Percentiles rank a stretch among this genome's conserved stretches.
Conservation (phyloP, 2,888 invertebrate species). For the Automeris io region DNA sequence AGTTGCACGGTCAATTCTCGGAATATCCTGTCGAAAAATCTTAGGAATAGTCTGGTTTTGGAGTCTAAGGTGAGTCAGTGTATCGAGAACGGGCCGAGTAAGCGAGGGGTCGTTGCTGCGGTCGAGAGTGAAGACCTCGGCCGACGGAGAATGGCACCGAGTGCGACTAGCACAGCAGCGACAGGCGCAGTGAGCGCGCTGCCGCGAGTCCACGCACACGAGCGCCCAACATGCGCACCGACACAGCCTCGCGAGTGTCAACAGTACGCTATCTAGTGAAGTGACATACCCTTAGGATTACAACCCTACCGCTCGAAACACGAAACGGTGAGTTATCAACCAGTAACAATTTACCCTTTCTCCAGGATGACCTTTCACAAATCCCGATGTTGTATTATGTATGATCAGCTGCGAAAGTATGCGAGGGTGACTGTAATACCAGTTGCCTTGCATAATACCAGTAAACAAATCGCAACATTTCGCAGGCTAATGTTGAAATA, state of each 20-base stretch:
- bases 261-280: conserved; percentile 44
- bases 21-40: conserved; percentile 5
- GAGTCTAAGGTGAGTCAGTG: conserved; percentile 17
- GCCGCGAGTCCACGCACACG: conserved; percentile 47
- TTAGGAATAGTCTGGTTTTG: conserved; percentile 14
- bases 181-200: conserved; percentile 50
- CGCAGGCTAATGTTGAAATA: background rate
- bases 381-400: conserved; percentile 30
- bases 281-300: conserved; percentile 57
- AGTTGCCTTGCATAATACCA: conserved; percentile 23
- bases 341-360: background rate
- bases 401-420: conserved; percentile 64
- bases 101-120: background rate
- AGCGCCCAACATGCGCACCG: conserved; percentile 51
- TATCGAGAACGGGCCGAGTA: conserved; percentile 6
- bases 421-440: conserved; percentile 25
- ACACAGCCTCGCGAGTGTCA: conserved; percentile 53
- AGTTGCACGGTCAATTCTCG: background rate
- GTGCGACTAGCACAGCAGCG: background rate
- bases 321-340: conserved; percentile 30
- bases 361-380: conserved; percentile 29
- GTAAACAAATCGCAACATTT: background rate
- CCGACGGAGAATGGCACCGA: background rate
- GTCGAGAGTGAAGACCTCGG: conserved; percentile 1
- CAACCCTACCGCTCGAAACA: conserved; percentile 19